These are phyloP conservation scores for Neodiprion virginianus DNA, from an alignment of 1,140 invertebrate genomes.

Conservation along the genomic window DNA sequence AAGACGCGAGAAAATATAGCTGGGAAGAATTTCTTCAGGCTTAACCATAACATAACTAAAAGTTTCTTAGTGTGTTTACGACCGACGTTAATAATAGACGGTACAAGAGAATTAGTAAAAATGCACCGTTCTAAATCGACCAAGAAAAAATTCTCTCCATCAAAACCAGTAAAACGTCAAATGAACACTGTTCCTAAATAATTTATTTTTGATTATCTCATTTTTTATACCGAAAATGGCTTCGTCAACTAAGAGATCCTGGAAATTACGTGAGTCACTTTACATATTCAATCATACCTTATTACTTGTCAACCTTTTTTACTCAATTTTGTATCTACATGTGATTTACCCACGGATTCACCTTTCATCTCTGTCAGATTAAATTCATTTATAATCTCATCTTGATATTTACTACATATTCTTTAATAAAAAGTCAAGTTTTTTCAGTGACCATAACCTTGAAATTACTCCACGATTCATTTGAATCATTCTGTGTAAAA, in stretches of 20 bases:
- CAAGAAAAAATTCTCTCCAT: conserved; percentile 43
- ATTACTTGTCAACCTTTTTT: neutral
- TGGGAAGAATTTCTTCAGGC: neutral
- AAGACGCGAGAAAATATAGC: neutral
- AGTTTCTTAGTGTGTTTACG: conserved; percentile 21
- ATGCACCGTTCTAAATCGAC: conserved; percentile 39
- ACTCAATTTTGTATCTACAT: neutral
- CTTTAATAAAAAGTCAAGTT: conserved; percentile 18
- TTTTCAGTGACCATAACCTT: too few relatives aligned
- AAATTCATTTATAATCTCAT: conserved; percentile 14
- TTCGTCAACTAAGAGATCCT: conserved; percentile 67
- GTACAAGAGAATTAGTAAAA: conserved; percentile 21
- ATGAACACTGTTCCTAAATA: conserved; percentile 58
- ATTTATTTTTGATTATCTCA: conserved; percentile 48
- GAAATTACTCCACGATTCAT: too few relatives aligned
- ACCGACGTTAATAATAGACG: conserved; percentile 11
- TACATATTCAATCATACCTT: conserved; percentile 12
- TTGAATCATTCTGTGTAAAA: too few relatives aligned
- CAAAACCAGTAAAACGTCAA: conserved; percentile 39
- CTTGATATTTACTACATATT: neutral
- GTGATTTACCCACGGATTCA: neutral
- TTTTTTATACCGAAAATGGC: conserved; percentile 60
- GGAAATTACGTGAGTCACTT: conserved; percentile 65
- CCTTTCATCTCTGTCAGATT: neutral
- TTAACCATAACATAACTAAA: conserved; percentile 10